phyloP scores from a whole-genome alignment of 64 coral and sea anemone species.

The Dendronephthya gigantea region DNA sequence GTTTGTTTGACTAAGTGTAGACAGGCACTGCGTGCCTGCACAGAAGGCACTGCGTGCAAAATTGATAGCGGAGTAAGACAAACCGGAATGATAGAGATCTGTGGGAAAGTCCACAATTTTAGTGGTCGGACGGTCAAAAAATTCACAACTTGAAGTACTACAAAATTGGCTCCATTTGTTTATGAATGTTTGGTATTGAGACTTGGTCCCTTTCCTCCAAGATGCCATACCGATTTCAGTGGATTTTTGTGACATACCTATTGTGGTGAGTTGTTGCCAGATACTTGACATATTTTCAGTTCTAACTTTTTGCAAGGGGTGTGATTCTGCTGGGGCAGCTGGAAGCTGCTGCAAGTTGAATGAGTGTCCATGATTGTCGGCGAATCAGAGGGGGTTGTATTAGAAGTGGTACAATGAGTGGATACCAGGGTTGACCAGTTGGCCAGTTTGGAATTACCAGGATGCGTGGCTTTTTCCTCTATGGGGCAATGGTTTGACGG shows the following conservation, averaged over 20 bases:
- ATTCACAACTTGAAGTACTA: too few relatives aligned
- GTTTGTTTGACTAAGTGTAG: neutral
- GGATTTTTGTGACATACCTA: constrained; percentile 38
- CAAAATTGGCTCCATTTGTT: constrained; percentile 36
- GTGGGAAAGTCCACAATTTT: too few relatives aligned
- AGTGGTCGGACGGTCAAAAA: too few relatives aligned
- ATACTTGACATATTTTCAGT: constrained; percentile 25
- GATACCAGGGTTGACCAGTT: constrained; percentile 5
- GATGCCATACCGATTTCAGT: constrained; percentile 21
- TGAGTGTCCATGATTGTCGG: neutral
- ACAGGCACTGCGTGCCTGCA: constrained; percentile 28
- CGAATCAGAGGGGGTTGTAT: neutral
- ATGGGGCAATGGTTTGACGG: too few relatives aligned
- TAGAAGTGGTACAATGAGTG: neutral
- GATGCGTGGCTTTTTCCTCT: too few relatives aligned
- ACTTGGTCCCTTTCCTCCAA: constrained; percentile 37
- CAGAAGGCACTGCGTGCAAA: too few relatives aligned
- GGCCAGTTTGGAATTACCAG: too few relatives aligned
- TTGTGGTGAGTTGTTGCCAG: constrained; percentile 21
- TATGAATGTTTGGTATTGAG: constrained; percentile 29
- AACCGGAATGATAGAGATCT: constrained; percentile 25
- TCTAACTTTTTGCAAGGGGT: neutral
- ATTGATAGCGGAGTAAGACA: constrained; percentile 32
- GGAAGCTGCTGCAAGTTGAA: too few relatives aligned
- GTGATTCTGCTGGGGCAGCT: neutral